phyloP scores from a whole-genome alignment of 2,888 invertebrate genomes.

The Tricholauxania praeusta region DNA sequence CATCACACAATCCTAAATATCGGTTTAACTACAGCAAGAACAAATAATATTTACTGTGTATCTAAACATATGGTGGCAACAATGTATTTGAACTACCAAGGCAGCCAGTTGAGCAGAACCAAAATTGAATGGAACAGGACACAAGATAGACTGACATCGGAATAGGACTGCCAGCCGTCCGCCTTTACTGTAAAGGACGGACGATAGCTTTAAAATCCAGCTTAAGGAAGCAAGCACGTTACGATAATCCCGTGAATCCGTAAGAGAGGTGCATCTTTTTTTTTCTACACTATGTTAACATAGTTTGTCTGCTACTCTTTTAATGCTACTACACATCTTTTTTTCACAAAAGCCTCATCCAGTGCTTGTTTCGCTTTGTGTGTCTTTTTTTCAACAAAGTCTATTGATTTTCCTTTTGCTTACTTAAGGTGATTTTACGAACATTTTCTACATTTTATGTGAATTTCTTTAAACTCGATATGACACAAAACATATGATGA shows the following conservation, averaged over 20 bases:
- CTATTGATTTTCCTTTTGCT: constrained; percentile 8
- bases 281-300: neutral
- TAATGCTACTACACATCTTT: neutral
- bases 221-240: neutral
- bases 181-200: neutral
- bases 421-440: constrained; percentile 5
- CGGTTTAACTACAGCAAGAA: no score
- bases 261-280: constrained; percentile 53
- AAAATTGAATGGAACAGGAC: no score
- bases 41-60: neutral
- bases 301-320: neutral
- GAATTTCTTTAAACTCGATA: constrained; percentile 12
- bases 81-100: neutral
- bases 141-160: no score
- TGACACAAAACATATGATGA: neutral
- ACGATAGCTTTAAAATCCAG: neutral
- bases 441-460: neutral
- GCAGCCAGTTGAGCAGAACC: no score
- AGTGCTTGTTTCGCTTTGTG: neutral
- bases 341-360: neutral
- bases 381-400: constrained; percentile 3
- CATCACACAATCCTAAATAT: no score
- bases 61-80: neutral
- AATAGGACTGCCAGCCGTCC: no score
- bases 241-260: constrained; percentile 56